Base-by-base conservation (phyloP, 2,113 vertebrate genomes). In the Raphicerus campestris region DNA sequence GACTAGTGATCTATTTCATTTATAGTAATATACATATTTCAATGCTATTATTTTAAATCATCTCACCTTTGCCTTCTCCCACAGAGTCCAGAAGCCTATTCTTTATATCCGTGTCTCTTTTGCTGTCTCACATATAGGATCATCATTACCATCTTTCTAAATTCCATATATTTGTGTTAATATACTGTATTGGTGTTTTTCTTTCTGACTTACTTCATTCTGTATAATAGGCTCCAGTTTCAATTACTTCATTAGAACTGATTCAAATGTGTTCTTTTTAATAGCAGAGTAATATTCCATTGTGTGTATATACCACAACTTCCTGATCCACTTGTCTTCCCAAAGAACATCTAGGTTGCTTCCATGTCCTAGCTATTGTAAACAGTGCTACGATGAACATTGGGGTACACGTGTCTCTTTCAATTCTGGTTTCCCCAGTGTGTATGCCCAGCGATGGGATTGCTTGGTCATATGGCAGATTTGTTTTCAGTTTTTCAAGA, bases 311-410 rank as follows among this genome's bases (percentile, higher is more conserved):
- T 39, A 70, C n/a, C n/a, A 70, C n/a, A 70, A 39, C 5, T 39
- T 70, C 2, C 19, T 39, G 11, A 70, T 70, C 17, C 66, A 70
- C 4, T 70, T 0, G 5, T 39, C n/a, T 39, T 70, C 19, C n/a
- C n/a, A 70, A 6, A 22, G n/a, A 70, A 39, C 19, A 70, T 39
- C 66, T 70, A 70, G n/a, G 19, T 70, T 70, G n/a, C 10, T 22
- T 70, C 19, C 19, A 70, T 70, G n/a, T 6, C 66, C n/a, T 39
- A 22, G n/a, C 66, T 39, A 70, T 70, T 39, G n/a, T 70, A 11
- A 70, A 39, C 66, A 70, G 66, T 70, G 19, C 19, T 70, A 0
- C 0, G 0, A 70, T 39, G 66, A 70, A 70, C 10, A 39, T 0
- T 70, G 66, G 17, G 66, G n/a, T 70, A 70, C 66, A 70, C 0